Percentiles rank a stretch among this genome's conserved stretches.
These are phyloP conservation scores for Scartelaos histophorus DNA, from an alignment of 2,113 vertebrate species.

Conservation along the genomic window DNA sequence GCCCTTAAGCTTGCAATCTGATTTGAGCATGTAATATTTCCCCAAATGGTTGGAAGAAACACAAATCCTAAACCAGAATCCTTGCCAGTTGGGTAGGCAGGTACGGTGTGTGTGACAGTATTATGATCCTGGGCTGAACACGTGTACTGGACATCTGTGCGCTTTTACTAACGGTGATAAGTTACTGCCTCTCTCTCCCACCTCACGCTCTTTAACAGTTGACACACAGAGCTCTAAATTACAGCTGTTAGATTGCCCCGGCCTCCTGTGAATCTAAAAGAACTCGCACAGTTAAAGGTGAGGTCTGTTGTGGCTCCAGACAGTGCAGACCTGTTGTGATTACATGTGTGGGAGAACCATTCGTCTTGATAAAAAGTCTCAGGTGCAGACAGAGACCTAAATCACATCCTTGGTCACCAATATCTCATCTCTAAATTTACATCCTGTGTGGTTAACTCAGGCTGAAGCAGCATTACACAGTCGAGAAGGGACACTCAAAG, in stretches of 20 bases:
- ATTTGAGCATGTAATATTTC: constrained; percentile 34
- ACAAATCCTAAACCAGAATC: constrained; percentile 10
- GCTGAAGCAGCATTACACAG: not conserved
- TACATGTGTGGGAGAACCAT: constrained; percentile 15
- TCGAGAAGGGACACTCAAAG: constrained; percentile 19
- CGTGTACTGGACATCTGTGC: constrained; percentile 25
- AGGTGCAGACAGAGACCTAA: constrained; percentile 30
- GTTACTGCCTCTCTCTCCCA: constrained; percentile 7
- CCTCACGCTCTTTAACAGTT: constrained; percentile 7
- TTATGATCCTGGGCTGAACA: constrained; percentile 9
- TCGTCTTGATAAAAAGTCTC: constrained; percentile 31
- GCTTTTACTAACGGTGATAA: not conserved
- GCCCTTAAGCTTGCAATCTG: constrained; percentile 39
- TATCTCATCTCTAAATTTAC: constrained; percentile 31
- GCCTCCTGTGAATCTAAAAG: not conserved
- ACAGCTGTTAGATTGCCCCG: not conserved
- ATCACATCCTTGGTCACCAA: constrained; percentile 30
- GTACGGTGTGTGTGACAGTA: constrained; percentile 19
- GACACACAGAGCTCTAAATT: constrained; percentile 5
- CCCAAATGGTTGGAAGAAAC: constrained; percentile 6
- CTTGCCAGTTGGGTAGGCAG: constrained; percentile 29
- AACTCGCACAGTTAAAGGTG: not conserved
- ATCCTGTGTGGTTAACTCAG: constrained; percentile 26
- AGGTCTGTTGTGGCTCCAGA: not conserved
- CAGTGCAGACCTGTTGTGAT: not conserved